These are phyloP conservation scores for Chiloscyllium plagiosum DNA, from an alignment of 2,113 vertebrate species.

Conservation along the genomic window DNA sequence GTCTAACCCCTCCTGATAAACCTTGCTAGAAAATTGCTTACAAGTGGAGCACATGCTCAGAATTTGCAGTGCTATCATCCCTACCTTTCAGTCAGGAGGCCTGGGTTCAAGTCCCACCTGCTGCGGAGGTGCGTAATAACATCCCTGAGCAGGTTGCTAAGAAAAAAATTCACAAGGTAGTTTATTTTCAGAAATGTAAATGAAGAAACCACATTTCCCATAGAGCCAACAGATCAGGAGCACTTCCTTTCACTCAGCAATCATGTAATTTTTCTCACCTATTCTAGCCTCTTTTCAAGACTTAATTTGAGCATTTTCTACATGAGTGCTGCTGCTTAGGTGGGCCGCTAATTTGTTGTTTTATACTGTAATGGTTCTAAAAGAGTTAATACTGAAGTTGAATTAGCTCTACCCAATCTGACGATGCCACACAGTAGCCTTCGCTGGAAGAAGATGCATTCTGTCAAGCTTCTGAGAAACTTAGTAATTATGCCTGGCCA, in stretches of 20 bases:
- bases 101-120: no score
- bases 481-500: no score
- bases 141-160: no score
- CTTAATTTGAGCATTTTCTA: background rate
- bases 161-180: background rate
- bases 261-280: background rate
- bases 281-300: background rate
- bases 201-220: background rate
- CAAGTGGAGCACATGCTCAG: background rate
- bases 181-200: background rate
- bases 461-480: no score
- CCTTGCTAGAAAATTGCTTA: background rate
- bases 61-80: background rate
- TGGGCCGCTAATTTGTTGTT: background rate
- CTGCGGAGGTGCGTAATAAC: no score
- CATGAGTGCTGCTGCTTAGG: background rate
- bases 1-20: background rate
- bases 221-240: background rate
- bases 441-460: no score
- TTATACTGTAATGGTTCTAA: no score
- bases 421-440: no score
- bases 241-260: background rate
- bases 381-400: no score
- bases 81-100: no score
- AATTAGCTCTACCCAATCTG: no score